A percentile compares a stretch with the other conserved stretches of the same genome.
Conservation (phyloP, 2,888 invertebrate genomes). For the Hypselothyrea guttata region DNA sequence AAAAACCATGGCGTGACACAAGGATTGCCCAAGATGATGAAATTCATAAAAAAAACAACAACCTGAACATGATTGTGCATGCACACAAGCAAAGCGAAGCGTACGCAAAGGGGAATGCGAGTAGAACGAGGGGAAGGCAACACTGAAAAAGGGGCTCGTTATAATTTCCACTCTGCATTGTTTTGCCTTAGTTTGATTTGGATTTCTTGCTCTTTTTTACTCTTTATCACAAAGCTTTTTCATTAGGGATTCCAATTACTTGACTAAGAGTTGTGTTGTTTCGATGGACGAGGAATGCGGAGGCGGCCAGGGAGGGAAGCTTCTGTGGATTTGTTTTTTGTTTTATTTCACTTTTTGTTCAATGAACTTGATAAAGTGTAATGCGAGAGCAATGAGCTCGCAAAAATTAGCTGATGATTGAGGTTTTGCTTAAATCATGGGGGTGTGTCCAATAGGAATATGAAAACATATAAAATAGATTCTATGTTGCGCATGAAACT, state of each 20-base stretch:
- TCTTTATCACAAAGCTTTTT: conserved; percentile 53
- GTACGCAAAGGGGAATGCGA: conserved; percentile 6
- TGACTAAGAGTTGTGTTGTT: conserved; percentile 13
- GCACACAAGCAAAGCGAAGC: conserved; percentile 36
- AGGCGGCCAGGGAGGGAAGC: conserved; percentile 4
- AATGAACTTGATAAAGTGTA: conserved; percentile 63
- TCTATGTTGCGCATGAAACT: no score
- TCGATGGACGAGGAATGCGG: background rate
- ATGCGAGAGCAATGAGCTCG: conserved; percentile 47
- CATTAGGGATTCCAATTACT: conserved; percentile 64
- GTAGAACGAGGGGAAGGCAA: background rate
- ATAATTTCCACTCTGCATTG: conserved; percentile 47
- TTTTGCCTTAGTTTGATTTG: conserved; percentile 43
- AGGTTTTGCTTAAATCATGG: no score
- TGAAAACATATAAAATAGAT: no score
- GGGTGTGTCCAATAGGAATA: no score
- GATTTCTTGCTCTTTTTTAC: conserved; percentile 25
- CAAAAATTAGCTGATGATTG: conserved; percentile 1
- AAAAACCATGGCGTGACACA: conserved; percentile 27
- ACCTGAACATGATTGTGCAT: conserved; percentile 64
- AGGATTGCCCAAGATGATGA: conserved; percentile 65
- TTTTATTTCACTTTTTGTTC: conserved; percentile 16
- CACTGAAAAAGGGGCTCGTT: conserved; percentile 67
- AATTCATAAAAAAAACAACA: conserved; percentile 44
- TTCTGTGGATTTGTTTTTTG: conserved; percentile 43